Evolutionary conservation across 2,113 vertebrate genomes (phyloP), one percentile per base, ranked within the genome.

Genomic region (Campylomormyrus tamandua): DNA sequence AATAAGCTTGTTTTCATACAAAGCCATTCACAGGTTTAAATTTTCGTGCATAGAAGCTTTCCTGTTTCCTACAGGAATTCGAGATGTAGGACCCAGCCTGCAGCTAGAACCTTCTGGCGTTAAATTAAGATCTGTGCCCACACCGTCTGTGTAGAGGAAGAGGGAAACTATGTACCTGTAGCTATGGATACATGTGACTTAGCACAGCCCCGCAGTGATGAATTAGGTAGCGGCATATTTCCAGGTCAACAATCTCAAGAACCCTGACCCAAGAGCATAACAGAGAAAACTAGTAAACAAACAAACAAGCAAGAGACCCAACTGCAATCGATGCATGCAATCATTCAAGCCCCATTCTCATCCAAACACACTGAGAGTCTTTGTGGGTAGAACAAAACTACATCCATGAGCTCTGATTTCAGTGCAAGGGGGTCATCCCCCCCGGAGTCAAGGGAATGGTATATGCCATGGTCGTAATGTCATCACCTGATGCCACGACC

Each of bases 401-500:
- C 62, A 70, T 31, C 62, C 9, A 13, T 31, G 27, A 74, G 27
- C 66, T 74, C 66, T 13, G 11, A 74, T 74, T 35, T 74, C n/a
- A 13, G 27, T 74, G n/a, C 46, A 86, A 49, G 48, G n/a, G 84
- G n/a, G 46, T 84, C 24, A 10, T n/a, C 39, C 42, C 19, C 83
- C 83, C 45, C 11, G 83, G 21, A 4, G 48, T 49, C 85, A 27
- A 49, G 13, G 6, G 3, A 56, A 87, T 39, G 50, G 31, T 88
- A n/a, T 13, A 88, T n/a, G 39, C 87, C 19, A 39, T 35, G 21
- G 62, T 45, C 5, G 11, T 45, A 42, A 88, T 62, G 87, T 62
- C 87, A 88, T 88, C 56, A 88, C 87, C 56, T 88, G 35, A 31
- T n/a, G 87, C 52, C 87, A 88, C 56, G 13, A 21, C 87, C 31